phyloP scores from a whole-genome alignment of 2,113 vertebrate species.

The Xiphias gladius region DNA sequence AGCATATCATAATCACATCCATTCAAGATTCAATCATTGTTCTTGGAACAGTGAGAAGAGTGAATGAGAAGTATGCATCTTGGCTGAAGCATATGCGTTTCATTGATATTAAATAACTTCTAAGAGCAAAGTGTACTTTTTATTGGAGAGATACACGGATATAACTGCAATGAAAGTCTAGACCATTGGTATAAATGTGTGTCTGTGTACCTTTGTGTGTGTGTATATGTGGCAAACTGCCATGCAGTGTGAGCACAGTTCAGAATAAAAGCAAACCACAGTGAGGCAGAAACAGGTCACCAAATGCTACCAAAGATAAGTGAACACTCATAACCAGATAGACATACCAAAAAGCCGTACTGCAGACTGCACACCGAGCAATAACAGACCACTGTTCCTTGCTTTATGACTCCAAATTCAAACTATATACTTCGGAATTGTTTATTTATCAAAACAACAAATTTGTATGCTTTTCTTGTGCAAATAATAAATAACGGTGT shows the following conservation, averaged over 20 bases:
- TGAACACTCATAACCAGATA: slow-evolving; percentile 13
- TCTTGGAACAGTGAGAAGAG: slow-evolving; percentile 64
- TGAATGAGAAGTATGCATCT: slow-evolving; percentile 61
- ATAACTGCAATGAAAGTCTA: slow-evolving; percentile 41
- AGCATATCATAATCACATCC: slow-evolving; percentile 77
- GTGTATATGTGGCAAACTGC: slow-evolving; percentile 14
- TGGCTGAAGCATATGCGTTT: slow-evolving; percentile 58
- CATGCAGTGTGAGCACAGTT: slow-evolving; percentile 36
- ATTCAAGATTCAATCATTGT: slow-evolving; percentile 74
- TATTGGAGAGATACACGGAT: slow-evolving; percentile 45
- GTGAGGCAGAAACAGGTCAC: slow-evolving; percentile 45
- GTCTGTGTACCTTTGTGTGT: background rate
- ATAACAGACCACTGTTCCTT: slow-evolving; percentile 26
- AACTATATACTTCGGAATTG: background rate
- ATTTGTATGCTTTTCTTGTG: background rate
- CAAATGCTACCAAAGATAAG: slow-evolving; percentile 57
- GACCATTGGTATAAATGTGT: background rate
- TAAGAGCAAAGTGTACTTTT: slow-evolving; percentile 49
- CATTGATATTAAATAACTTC: slow-evolving; percentile 58
- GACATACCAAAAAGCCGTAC: slow-evolving; percentile 29
- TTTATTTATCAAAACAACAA: background rate
- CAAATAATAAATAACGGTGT: slow-evolving; percentile 1
- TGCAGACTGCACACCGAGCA: slow-evolving; percentile 15
- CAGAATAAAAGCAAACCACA: slow-evolving; percentile 54
- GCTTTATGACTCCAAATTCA: background rate